These are phyloP conservation scores for Recurvirostra avosetta DNA, from an alignment of 2,113 vertebrate genomes.

Conservation along the genomic window DNA sequence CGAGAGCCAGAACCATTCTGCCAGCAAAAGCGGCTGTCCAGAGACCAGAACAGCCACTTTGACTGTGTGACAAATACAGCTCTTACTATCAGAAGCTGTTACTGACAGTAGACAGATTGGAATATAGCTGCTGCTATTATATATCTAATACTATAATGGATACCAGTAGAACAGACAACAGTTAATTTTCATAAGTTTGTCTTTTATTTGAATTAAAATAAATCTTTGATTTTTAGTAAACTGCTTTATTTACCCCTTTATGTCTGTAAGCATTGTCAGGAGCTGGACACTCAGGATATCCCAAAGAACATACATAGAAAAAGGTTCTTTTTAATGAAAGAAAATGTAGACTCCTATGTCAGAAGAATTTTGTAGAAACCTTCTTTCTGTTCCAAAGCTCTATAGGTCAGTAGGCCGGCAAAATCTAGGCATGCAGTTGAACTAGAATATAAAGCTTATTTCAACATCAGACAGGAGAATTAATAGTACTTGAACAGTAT, in stretches of 20 bases:
- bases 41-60: background rate
- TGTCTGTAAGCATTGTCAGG: background rate
- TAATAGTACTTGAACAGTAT: background rate
- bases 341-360: background rate
- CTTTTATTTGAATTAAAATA: background rate
- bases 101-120: background rate
- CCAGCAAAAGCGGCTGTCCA: background rate
- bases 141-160: background rate
- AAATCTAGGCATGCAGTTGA: background rate
- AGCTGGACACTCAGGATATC: background rate
- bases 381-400: background rate
- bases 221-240: background rate
- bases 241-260: background rate
- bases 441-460: background rate
- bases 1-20: background rate
- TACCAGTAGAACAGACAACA: background rate
- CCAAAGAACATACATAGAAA: background rate
- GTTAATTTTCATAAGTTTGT: background rate
- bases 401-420: background rate
- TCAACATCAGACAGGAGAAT: background rate
- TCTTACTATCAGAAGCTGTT: background rate
- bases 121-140: background rate
- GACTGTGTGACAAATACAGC: background rate
- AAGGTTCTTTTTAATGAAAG: background rate
- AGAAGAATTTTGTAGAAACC: background rate